These are phyloP conservation scores for Argyrosomus japonicus DNA, from an alignment of 2,113 vertebrate species.

Conservation along the genomic window DNA sequence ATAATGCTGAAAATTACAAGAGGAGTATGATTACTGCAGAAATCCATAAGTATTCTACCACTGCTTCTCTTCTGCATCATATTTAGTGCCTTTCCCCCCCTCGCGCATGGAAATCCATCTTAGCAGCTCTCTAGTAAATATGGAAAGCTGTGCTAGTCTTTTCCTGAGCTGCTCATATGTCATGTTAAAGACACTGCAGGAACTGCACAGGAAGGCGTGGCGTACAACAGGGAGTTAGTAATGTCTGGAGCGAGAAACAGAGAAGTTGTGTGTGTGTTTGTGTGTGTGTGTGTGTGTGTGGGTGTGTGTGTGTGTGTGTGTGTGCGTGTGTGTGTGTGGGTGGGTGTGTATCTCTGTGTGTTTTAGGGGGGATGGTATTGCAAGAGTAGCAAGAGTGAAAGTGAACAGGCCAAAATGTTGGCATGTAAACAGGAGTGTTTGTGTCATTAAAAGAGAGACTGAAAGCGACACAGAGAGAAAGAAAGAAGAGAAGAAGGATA, in stretches of 20 bases:
- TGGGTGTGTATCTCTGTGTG: no score
- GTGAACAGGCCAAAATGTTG: conserved; percentile 60
- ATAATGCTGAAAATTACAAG: not conserved
- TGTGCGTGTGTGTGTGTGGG: conserved; percentile 15
- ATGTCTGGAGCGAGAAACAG: conserved; percentile 63
- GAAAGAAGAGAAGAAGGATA: conserved; percentile 2
- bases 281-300: conserved; percentile 27
- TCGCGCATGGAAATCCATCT: conserved; percentile 39
- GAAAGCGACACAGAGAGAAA: conserved; percentile 35
- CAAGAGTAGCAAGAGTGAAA: conserved; percentile 55
- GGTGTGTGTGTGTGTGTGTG: conserved; percentile 16
- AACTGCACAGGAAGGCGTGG: conserved; percentile 53
- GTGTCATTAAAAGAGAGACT: conserved; percentile 50
- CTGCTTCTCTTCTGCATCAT: conserved; percentile 11
- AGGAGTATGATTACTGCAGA: not conserved
- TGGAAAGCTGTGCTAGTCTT: conserved; percentile 56
- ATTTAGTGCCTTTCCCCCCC: not conserved
- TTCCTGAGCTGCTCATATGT: conserved; percentile 61
- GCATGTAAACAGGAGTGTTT: conserved; percentile 53
- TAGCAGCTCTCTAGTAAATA: conserved; percentile 36
- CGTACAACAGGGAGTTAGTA: conserved; percentile 49
- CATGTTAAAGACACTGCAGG: conserved; percentile 62
- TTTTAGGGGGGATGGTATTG: conserved; percentile 40
- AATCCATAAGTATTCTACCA: not conserved
- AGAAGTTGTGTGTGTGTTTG: conserved; percentile 23